Conservation (phyloP, 1,140 invertebrate species). For the Penaeus vannamei region DNA sequence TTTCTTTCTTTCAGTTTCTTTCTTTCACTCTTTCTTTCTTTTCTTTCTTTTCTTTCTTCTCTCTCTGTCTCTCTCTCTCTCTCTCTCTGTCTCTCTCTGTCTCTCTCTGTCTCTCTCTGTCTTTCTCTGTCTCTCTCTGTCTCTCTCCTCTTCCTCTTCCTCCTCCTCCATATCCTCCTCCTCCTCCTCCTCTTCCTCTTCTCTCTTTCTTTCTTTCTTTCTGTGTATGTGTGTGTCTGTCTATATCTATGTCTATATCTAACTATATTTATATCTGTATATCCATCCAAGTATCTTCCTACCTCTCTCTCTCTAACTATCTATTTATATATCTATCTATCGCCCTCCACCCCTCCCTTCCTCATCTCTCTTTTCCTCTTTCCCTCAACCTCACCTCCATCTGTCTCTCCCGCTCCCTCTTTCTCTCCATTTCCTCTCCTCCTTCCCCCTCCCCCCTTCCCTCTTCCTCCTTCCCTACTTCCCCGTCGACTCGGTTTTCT, state of each 20-base stretch:
- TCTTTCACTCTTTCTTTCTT: too few relatives aligned
- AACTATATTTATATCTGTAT: too few relatives aligned
- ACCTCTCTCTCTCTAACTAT: not conserved
- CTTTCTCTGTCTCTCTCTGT: too few relatives aligned
- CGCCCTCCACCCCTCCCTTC: too few relatives aligned
- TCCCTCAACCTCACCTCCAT: not conserved
- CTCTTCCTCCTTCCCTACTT: not conserved
- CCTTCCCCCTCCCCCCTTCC: not conserved
- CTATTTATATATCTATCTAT: too few relatives aligned
- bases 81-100: too few relatives aligned
- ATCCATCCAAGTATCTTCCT: not conserved
- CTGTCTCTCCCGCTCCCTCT: not conserved
- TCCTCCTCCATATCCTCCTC: not conserved
- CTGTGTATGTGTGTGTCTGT: conserved; percentile 4
- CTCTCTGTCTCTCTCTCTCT: too few relatives aligned
- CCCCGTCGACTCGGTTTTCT: too few relatives aligned
- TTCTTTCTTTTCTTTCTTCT: too few relatives aligned
- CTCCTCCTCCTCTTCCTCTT: not conserved
- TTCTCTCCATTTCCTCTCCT: not conserved
- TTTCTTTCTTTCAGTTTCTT: too few relatives aligned
- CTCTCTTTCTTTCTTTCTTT: not conserved
- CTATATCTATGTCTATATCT: too few relatives aligned
- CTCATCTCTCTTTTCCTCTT: too few relatives aligned
- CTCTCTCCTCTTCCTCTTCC: not conserved
- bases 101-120: accelerated